Conservation (phyloP, 1,140 invertebrate species). For the Halotydeus destructor region DNA sequence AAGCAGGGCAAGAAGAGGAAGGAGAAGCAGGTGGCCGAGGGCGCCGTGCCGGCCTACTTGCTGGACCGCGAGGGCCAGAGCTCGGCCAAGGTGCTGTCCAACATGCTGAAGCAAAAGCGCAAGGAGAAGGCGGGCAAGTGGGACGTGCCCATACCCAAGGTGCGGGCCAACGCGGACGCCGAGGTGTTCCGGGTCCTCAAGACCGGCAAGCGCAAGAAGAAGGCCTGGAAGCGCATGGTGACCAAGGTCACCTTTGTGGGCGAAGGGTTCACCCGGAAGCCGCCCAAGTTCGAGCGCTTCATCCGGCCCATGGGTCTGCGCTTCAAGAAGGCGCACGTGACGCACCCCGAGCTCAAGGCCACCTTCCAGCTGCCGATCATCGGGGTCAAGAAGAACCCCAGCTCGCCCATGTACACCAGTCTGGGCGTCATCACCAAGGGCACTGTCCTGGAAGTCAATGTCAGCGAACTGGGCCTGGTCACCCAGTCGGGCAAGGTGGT, state of each 20-base stretch:
- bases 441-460: constrained; percentile 91
- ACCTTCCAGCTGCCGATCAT: constrained; percentile 97
- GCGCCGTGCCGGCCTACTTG: constrained; percentile 84
- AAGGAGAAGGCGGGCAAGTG: constrained; percentile 99
- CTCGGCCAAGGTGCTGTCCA: constrained; percentile 83
- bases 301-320: constrained; percentile 92
- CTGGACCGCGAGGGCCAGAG: constrained; percentile 88
- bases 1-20: constrained; percentile 38
- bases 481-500: constrained; percentile 98
- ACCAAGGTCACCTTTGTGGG: constrained; percentile 97
- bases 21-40: constrained; percentile 57
- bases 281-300: constrained; percentile 97
- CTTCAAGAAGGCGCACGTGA: constrained; percentile 93
- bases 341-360: constrained; percentile 95
- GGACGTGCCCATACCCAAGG: constrained; percentile 98
- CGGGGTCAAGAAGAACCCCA: constrained; percentile 98
- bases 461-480: constrained; percentile 93
- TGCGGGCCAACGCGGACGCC: constrained; percentile 83
- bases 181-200: constrained; percentile 92
- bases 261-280: constrained; percentile 94
- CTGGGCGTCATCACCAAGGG: constrained; percentile 97
- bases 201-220: constrained; percentile 81
- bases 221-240: constrained; percentile 98
- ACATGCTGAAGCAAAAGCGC: constrained; percentile 99
- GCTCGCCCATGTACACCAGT: constrained; percentile 84